These are phyloP conservation scores for Brachionus koreanus DNA, from an alignment of 1,140 invertebrate species.

Conservation along the genomic window DNA sequence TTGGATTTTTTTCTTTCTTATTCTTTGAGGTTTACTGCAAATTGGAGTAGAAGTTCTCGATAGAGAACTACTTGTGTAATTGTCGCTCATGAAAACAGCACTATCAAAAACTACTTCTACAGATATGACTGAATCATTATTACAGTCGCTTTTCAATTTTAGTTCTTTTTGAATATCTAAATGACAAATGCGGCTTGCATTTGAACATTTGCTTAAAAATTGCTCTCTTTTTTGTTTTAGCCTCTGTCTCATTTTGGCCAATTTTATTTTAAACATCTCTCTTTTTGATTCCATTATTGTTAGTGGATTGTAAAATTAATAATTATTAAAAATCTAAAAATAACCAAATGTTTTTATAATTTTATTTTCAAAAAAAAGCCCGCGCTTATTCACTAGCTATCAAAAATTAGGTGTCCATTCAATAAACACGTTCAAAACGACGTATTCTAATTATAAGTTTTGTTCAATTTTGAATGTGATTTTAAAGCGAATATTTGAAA, in stretches of 20 bases:
- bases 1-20: neutral
- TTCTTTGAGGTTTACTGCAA: neutral
- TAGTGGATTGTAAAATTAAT: no score
- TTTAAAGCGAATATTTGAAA: neutral
- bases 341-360: neutral
- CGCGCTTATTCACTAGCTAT: neutral
- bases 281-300: neutral
- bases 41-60: slow-evolving; percentile 14
- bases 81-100: neutral
- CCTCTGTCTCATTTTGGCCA: slow-evolving; percentile 21
- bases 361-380: neutral
- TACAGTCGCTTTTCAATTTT: neutral
- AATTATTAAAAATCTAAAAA: neutral
- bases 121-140: neutral
- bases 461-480: neutral
- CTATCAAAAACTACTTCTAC: neutral
- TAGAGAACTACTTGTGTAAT: neutral
- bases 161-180: neutral
- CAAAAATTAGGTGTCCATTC: neutral
- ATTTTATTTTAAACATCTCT: neutral
- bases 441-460: neutral
- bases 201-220: neutral
- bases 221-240: slow-evolving; percentile 14
- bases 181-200: neutral
- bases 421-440: neutral